Percentiles rank a stretch among this genome's conserved stretches.
Evolutionary conservation across 2,797 vertebrate species (phyloP).

Genomic region (Aeoliscus strigatus): DNA sequence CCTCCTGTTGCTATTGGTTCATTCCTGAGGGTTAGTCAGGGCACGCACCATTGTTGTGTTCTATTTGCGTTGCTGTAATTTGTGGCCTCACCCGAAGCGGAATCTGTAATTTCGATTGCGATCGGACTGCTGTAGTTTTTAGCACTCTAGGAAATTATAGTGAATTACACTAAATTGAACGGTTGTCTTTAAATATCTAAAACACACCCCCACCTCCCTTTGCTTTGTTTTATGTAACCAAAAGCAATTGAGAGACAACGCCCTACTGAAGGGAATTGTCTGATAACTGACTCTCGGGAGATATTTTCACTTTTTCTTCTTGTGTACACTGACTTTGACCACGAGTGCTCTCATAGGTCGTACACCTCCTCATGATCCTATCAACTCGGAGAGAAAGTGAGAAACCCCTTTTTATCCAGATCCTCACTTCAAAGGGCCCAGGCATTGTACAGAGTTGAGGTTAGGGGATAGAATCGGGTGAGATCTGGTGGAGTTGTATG

Average conservation of each 20-base stretch:
- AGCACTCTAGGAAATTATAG: conserved; percentile 70
- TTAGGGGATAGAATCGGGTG: conserved; percentile 27
- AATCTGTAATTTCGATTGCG: conserved; percentile 66
- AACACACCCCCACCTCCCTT: conserved; percentile 51
- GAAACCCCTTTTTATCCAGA: conserved; percentile 50
- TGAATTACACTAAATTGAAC: conserved; percentile 70
- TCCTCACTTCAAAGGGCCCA: conserved; percentile 63
- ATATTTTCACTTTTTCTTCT: conserved; percentile 44
- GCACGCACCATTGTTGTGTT: conserved; percentile 64
- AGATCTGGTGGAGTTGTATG: conserved; percentile 37
- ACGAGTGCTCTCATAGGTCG: conserved; percentile 37
- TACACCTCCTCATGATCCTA: conserved; percentile 48
- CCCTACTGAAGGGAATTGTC: conserved; percentile 38
- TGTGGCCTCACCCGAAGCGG: conserved; percentile 61
- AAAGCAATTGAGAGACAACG: conserved; percentile 41
- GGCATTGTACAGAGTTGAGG: conserved; percentile 25
- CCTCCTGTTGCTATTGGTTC: conserved; percentile 25
- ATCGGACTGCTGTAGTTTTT: conserved; percentile 64
- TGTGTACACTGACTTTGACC: conserved; percentile 33
- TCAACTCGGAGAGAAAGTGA: conserved; percentile 48
- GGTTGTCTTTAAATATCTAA: conserved; percentile 59
- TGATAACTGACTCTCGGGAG: conserved; percentile 34
- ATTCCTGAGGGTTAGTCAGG: conserved; percentile 46
- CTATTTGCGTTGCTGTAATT: conserved; percentile 73
- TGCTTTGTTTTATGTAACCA: conserved; percentile 55